phyloP scores from a whole-genome alignment of 2,797 vertebrate genomes.

The Danio tinwini region DNA sequence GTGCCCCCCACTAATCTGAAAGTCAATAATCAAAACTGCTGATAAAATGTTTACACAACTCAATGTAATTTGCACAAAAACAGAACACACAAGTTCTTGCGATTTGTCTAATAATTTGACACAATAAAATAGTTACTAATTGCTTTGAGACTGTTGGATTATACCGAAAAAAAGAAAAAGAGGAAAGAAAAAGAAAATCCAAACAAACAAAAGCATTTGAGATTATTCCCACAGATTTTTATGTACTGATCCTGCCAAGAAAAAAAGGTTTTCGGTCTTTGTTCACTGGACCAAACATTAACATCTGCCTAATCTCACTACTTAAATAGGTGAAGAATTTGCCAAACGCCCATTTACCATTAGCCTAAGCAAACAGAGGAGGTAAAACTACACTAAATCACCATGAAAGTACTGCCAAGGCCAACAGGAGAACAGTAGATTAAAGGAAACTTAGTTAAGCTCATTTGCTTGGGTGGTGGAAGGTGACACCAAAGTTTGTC shows the following conservation, averaged over 20 bases:
- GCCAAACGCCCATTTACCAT: constrained; percentile 26
- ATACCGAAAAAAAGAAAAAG: no score
- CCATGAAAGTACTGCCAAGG: constrained; percentile 54
- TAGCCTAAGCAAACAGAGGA: constrained; percentile 37
- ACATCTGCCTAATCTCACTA: constrained; percentile 43
- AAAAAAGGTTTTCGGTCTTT: constrained; percentile 2
- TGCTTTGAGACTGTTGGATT: no score
- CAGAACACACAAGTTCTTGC: no score
- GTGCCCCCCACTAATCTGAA: no score
- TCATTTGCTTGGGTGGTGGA: background rate
- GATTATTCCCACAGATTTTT: constrained; percentile 34
- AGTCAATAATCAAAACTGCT: background rate
- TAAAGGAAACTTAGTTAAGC: constrained; percentile 14
- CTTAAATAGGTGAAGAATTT: constrained; percentile 48
- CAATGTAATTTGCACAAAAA: no score
- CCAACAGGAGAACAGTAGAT: constrained; percentile 4
- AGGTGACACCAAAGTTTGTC: constrained; percentile 3
- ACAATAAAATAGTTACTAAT: no score
- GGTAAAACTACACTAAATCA: constrained; percentile 43
- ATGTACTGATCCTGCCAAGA: constrained; percentile 6
- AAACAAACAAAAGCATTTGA: no score
- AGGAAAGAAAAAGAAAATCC: no score
- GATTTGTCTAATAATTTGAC: no score
- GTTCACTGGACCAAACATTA: constrained; percentile 26
- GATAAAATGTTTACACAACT: background rate